phyloP scores from a whole-genome alignment of 2,888 invertebrate genomes.

The Drosophila recens region DNA sequence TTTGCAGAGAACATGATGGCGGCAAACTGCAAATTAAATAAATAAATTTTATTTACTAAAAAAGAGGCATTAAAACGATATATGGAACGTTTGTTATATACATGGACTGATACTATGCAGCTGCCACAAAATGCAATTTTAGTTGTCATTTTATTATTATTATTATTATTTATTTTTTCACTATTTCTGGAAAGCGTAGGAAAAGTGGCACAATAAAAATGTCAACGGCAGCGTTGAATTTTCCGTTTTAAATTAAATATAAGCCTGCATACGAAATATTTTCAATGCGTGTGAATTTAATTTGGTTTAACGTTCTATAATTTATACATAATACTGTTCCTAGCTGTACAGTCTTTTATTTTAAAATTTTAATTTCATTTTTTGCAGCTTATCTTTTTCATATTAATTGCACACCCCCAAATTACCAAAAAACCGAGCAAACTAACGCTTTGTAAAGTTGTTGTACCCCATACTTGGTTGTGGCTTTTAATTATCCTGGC shows the following conservation, averaged over 20 bases:
- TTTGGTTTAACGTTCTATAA: conserved; percentile 63
- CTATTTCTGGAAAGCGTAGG: background rate
- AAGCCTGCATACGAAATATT: conserved; percentile 40
- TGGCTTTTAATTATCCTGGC: conserved; percentile 72
- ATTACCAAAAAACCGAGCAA: conserved; percentile 4
- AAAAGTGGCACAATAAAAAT: conserved; percentile 69
- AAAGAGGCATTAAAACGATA: conserved; percentile 55
- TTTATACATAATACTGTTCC: conserved; percentile 46
- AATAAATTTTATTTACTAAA: conserved; percentile 65
- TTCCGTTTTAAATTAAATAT: conserved; percentile 61
- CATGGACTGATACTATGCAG: conserved; percentile 44
- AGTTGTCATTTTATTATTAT: conserved; percentile 45
- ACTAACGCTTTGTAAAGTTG: conserved; percentile 52
- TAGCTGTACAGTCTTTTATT: conserved; percentile 23
- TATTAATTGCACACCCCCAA: conserved; percentile 54
- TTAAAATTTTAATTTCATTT: conserved; percentile 45
- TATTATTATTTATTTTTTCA: conserved; percentile 5
- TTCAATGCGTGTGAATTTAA: conserved; percentile 39
- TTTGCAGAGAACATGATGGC: conserved; percentile 56
- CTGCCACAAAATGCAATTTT: conserved; percentile 64
- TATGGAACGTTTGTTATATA: conserved; percentile 25
- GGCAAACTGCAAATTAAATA: conserved; percentile 72
- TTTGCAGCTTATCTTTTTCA: conserved; percentile 61
- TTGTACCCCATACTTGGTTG: conserved; percentile 50
- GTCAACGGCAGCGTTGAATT: conserved; percentile 69